Evolutionary conservation across 2,888 invertebrate genomes (phyloP).

Genomic region (Mesopsocus fuscifrons): DNA sequence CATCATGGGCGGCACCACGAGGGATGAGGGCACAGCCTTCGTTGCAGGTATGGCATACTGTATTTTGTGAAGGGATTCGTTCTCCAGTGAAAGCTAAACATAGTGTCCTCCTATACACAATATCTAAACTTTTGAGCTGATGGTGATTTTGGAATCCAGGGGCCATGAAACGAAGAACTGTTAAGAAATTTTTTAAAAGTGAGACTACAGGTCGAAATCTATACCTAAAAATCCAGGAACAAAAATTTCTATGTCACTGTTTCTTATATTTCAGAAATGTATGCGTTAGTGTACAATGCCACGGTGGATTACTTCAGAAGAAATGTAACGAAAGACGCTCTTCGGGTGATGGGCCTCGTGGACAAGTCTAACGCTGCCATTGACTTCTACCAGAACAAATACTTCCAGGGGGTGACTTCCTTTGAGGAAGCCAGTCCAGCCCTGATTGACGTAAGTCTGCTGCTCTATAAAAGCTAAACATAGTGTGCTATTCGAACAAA

Average conservation of each 20-base stretch:
- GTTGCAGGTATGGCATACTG: slow-evolving; percentile 24
- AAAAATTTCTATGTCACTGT: slow-evolving; percentile 2
- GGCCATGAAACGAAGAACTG: too few relatives aligned
- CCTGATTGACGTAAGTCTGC: slow-evolving; percentile 7
- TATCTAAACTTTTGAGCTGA: too few relatives aligned
- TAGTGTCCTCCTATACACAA: too few relatives aligned
- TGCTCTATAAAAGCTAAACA: too few relatives aligned
- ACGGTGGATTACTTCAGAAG: slow-evolving; percentile 18
- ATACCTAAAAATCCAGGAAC: too few relatives aligned
- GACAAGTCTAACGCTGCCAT: background rate
- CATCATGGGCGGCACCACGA: slow-evolving; percentile 28
- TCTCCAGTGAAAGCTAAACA: too few relatives aligned
- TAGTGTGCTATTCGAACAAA: too few relatives aligned
- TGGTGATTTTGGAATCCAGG: too few relatives aligned
- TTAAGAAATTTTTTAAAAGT: too few relatives aligned
- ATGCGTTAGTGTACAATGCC: slow-evolving; percentile 16
- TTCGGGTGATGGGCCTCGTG: slow-evolving; percentile 19
- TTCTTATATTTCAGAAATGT: slow-evolving; percentile 19
- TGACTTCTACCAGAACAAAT: slow-evolving; percentile 2
- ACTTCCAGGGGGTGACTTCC: slow-evolving; percentile 14
- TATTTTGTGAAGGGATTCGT: too few relatives aligned
- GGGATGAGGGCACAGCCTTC: slow-evolving; percentile 29
- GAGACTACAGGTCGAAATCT: too few relatives aligned
- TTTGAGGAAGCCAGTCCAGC: background rate
- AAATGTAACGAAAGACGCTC: slow-evolving; percentile 18